These are phyloP conservation scores for Ericerus pela DNA, from an alignment of 1,140 invertebrate species.

Conservation along the genomic window DNA sequence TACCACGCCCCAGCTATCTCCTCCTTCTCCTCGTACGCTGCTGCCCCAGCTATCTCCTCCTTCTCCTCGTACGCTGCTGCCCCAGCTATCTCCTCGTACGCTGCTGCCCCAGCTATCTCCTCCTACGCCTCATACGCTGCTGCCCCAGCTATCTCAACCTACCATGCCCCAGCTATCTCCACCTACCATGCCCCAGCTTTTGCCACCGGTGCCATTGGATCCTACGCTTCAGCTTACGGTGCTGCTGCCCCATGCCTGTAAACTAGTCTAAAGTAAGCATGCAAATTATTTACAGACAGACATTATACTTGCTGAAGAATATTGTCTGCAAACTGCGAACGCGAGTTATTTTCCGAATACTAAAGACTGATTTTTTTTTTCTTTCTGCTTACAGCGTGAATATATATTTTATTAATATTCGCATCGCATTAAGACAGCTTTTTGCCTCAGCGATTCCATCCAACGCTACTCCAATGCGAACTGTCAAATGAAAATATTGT, in stretches of 20 bases:
- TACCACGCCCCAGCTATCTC: neutral
- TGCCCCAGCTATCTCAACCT: neutral
- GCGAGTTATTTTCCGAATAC: too few species aligned
- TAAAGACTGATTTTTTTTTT: too few species aligned
- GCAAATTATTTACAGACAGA: too few species aligned
- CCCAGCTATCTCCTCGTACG: neutral
- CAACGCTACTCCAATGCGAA: too few species aligned
- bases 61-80: neutral
- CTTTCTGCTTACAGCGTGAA: too few species aligned
- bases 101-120: neutral
- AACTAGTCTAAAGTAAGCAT: conserved; percentile 4
- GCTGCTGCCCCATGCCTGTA: neutral
- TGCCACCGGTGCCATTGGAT: neutral
- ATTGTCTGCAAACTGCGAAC: too few species aligned
- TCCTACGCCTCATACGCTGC: neutral
- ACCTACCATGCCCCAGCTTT: neutral
- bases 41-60: neutral
- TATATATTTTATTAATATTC: too few species aligned
- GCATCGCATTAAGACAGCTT: too few species aligned
- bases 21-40: too few species aligned
- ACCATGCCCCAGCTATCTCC: neutral
- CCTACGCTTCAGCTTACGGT: neutral
- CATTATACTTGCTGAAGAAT: too few species aligned
- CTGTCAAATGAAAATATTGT: too few species aligned
- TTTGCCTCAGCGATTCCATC: too few species aligned